Percentiles rank a stretch among this genome's conserved stretches.
Conservation (phyloP, 2,888 invertebrate genomes). For the Polymixis flavicincta region DNA sequence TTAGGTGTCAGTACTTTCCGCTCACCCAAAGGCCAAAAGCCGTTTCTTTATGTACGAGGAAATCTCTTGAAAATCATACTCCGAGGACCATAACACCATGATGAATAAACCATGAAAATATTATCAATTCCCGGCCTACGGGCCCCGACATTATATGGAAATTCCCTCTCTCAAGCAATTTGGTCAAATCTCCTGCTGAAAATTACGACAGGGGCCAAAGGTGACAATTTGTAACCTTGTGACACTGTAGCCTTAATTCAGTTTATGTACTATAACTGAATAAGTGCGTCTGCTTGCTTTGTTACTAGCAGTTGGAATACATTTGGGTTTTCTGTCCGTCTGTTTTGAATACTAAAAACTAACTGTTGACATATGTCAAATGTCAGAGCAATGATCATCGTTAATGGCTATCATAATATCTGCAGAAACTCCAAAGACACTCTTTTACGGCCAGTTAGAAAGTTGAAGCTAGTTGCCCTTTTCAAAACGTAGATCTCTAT, state of each 20-base stretch:
- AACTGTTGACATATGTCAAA: too few species aligned
- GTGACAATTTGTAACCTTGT: slow-evolving; percentile 63
- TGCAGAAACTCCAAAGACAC: too few species aligned
- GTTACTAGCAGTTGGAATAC: neutral
- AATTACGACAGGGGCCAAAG: slow-evolving; percentile 49
- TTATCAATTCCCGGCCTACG: slow-evolving; percentile 44
- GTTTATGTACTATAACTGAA: slow-evolving; percentile 53
- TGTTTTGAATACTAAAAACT: too few species aligned
- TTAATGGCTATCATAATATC: too few species aligned
- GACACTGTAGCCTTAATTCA: slow-evolving; percentile 40
- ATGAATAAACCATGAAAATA: slow-evolving; percentile 50
- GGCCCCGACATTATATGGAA: slow-evolving; percentile 42
- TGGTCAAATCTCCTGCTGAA: slow-evolving; percentile 53
- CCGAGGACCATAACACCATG: slow-evolving; percentile 17
- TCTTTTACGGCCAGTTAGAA: too few species aligned
- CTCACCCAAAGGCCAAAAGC: too few species aligned
- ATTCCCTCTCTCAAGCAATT: slow-evolving; percentile 55
- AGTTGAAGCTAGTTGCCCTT: too few species aligned
- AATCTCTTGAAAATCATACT: slow-evolving; percentile 2
- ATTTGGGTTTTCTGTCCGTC: neutral
- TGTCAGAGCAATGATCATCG: too few species aligned
- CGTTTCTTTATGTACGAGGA: too few species aligned
- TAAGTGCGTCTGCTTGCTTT: slow-evolving; percentile 36
- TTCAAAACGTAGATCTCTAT: too few species aligned
- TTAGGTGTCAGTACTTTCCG: neutral